Conservation (phyloP, 1,140 invertebrate genomes). For the Pseudomyrmex flavicornis region DNA sequence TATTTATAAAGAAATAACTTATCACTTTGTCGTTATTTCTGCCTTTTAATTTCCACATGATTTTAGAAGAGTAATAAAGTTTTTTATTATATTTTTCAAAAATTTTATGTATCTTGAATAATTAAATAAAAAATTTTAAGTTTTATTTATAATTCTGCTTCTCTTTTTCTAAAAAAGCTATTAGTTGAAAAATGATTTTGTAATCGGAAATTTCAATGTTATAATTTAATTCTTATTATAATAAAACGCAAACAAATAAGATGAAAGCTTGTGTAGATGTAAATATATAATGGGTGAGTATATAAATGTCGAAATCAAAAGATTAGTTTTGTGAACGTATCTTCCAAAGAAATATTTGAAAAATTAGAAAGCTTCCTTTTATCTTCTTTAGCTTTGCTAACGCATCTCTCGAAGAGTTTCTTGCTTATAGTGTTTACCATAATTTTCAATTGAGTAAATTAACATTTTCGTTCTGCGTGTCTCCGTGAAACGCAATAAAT, state of each 20-base stretch:
- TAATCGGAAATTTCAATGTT: neutral
- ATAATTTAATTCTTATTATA: neutral
- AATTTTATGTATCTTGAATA: no score
- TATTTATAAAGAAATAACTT: neutral
- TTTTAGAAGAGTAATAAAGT: neutral
- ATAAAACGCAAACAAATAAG: neutral
- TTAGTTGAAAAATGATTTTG: no score
- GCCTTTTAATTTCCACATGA: conserved; percentile 12
- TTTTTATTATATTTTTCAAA: no score
- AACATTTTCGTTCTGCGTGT: conserved; percentile 83
- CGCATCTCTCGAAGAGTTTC: conserved; percentile 39
- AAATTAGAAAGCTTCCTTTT: conserved; percentile 24
- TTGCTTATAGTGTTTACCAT: conserved; percentile 72
- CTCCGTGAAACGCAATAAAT: conserved; percentile 84
- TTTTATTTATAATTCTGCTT: no score
- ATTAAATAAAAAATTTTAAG: no score
- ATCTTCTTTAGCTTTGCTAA: conserved; percentile 34
- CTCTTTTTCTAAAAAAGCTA: no score
- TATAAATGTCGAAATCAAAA: neutral
- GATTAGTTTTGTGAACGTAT: neutral
- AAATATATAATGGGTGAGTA: neutral
- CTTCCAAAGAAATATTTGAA: neutral
- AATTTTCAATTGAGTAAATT: conserved; percentile 85
- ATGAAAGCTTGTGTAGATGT: no score
- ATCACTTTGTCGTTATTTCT: neutral